Base-by-base conservation (phyloP, 1,140 invertebrate species). In the Ooceraea biroi region DNA sequence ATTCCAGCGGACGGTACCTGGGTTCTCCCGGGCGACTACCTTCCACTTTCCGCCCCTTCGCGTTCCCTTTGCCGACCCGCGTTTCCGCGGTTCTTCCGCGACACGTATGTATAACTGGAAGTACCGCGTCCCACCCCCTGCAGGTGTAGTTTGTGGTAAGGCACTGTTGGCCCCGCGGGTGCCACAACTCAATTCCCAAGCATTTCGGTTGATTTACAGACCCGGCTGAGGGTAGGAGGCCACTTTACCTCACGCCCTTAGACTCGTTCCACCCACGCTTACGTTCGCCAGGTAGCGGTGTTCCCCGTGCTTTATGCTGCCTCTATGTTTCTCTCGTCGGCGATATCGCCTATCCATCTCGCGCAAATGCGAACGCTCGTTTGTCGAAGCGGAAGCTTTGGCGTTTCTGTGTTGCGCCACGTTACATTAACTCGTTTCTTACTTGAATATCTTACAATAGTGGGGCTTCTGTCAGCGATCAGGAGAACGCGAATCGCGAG, bases 191-290 rank as follows among this genome's bases (percentile, higher is more conserved):
- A 91, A 91, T 91, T 91, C 85, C 82, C 60, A 73, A 89, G 83
- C 87, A 90, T 91, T 91, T 91, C 89, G 85, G 85, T 88, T 91
- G 90, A 91, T 91, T 91, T 91, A 90, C 90, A 84, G 85, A 85
- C 73, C 74, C 69, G 69, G 71, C 68, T 72, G 65, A 80, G 57
- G 72, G n/a, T 22, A 22, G 19, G 17, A 66, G 83, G 82, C 83
- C 90, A 90, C 87, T 87, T 89, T 73, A 55, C 48, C 55, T 69
- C 71, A 14, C 4, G 50, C 50, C 30, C 84, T 73, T 41, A 68
- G 58, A 66, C 17, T 72, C 41, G n/a, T n/a, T 17, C 36, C 22
- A 22, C 4, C 4, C 14, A 14, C 12, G 0, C 14, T 57, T 14
- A 0, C 17, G 41, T 66, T 74, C 57, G 25, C 76, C 41, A 69